These are phyloP conservation scores for Eutolmus rufibarbis DNA, from an alignment of 2,888 invertebrate species.

Conservation along the genomic window DNA sequence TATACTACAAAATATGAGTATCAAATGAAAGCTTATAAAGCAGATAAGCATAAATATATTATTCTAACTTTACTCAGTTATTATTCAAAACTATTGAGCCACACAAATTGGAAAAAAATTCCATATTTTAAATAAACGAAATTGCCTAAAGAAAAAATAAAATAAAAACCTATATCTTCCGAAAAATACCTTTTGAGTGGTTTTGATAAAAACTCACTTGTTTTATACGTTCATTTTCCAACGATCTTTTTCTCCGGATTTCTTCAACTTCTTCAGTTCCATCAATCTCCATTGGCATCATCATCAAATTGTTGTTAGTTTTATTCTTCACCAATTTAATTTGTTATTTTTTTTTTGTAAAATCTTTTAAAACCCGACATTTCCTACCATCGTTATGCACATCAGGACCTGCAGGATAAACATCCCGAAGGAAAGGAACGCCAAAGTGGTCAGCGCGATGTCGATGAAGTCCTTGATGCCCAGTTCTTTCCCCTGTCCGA, in stretches of 20 bases:
- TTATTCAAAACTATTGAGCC: no score
- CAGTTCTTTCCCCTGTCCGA: conserved; percentile 16
- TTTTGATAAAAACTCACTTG: not conserved
- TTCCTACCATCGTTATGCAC: conserved; percentile 68
- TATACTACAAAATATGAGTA: no score
- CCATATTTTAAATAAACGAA: no score
- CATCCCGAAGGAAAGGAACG: conserved; percentile 81
- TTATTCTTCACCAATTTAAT: conserved; percentile 50
- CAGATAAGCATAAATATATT: no score
- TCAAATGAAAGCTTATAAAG: no score
- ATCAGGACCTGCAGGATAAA: conserved; percentile 81
- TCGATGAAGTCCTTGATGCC: conserved; percentile 72
- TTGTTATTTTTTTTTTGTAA: not conserved
- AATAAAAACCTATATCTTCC: no score
- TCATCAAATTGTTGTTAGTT: conserved; percentile 56
- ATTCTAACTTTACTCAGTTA: no score
- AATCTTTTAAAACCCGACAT: not conserved
- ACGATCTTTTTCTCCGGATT: conserved; percentile 52
- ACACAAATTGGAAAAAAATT: no score
- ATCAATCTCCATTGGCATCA: conserved; percentile 62
- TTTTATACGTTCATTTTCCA: not conserved
- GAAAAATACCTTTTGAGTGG: no score
- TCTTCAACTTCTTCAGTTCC: conserved; percentile 52
- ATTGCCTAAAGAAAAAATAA: no score
- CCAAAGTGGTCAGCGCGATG: conserved; percentile 80